A percentile compares a stretch with the other conserved stretches of the same genome.
Conservation (phyloP, 2,113 vertebrate genomes). For the Centrocercus urophasianus region DNA sequence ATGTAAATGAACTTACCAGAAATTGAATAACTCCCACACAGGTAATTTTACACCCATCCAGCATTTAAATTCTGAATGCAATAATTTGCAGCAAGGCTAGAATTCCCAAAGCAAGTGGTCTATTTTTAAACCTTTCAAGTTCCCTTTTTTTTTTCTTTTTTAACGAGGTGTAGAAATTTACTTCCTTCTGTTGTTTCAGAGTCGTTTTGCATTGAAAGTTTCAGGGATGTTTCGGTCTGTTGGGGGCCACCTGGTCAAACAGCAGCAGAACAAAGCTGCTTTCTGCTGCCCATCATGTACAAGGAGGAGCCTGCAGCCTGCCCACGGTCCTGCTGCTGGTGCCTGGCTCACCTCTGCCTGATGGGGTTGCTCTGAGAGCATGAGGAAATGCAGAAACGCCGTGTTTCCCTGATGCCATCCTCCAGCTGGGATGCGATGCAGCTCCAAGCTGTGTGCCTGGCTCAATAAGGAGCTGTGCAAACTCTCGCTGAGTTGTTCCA, state of each 20-base stretch:
- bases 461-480: neutral
- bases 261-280: neutral
- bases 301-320: accelerated
- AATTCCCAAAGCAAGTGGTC: neutral
- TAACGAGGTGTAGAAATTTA: neutral
- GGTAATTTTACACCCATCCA: constrained; percentile 55
- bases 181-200: neutral
- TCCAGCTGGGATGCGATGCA: neutral
- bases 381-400: neutral
- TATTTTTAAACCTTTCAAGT: constrained; percentile 47
- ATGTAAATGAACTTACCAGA: constrained; percentile 48
- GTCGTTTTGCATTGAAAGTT: neutral
- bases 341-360: neutral
- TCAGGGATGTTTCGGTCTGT: neutral
- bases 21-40: constrained; percentile 37
- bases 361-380: neutral
- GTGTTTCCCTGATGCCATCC: neutral
- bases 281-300: no score
- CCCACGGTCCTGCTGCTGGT: neutral
- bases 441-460: neutral
- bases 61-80: constrained; percentile 48
- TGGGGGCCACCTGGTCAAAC: neutral
- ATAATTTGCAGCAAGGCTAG: constrained; percentile 29
- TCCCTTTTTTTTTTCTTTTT: neutral
- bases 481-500: accelerated